These are phyloP conservation scores for Trichomycterus rosablanca DNA, from an alignment of 2,113 vertebrate species.

Conservation along the genomic window DNA sequence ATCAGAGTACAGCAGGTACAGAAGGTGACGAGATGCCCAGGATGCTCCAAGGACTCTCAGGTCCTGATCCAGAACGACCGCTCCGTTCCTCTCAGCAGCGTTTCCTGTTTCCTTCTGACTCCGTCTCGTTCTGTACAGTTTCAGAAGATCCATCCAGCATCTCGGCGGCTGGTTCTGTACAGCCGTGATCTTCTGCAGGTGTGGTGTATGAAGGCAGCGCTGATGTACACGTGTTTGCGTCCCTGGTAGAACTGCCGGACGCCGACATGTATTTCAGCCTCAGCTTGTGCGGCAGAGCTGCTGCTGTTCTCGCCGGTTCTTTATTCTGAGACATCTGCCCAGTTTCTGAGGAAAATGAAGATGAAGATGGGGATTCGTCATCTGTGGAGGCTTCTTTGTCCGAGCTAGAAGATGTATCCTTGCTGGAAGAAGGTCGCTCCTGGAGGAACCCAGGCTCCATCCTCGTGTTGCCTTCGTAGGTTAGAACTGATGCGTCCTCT, in stretches of 20 bases:
- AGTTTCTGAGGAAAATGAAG: slow-evolving; percentile 61
- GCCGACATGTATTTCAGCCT: slow-evolving; percentile 73
- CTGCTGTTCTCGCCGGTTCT: slow-evolving; percentile 58
- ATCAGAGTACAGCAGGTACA: too few species aligned
- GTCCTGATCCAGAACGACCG: too few species aligned
- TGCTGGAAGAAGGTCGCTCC: slow-evolving; percentile 59
- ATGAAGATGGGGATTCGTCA: slow-evolving; percentile 64
- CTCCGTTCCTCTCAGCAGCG: too few species aligned
- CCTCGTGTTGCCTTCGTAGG: slow-evolving; percentile 60
- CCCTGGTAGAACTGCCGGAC: slow-evolving; percentile 34
- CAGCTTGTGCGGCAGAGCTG: slow-evolving; percentile 77
- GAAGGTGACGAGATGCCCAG: too few species aligned
- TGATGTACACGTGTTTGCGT: too few species aligned
- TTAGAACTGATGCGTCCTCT: slow-evolving; percentile 68
- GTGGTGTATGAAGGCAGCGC: too few species aligned
- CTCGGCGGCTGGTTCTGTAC: too few species aligned
- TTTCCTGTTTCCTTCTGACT: too few species aligned
- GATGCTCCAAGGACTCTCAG: too few species aligned
- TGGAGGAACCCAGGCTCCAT: slow-evolving; percentile 55
- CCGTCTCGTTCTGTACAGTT: too few species aligned
- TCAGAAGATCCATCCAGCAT: too few species aligned
- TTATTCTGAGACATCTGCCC: slow-evolving; percentile 32
- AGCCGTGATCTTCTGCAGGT: too few species aligned
- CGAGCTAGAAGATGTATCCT: slow-evolving; percentile 70
- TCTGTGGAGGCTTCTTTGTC: slow-evolving; percentile 72